Percentiles rank a stretch among this genome's conserved stretches.
phyloP scores from a whole-genome alignment of 2,797 vertebrate species.

The Urophycis tenuis region DNA sequence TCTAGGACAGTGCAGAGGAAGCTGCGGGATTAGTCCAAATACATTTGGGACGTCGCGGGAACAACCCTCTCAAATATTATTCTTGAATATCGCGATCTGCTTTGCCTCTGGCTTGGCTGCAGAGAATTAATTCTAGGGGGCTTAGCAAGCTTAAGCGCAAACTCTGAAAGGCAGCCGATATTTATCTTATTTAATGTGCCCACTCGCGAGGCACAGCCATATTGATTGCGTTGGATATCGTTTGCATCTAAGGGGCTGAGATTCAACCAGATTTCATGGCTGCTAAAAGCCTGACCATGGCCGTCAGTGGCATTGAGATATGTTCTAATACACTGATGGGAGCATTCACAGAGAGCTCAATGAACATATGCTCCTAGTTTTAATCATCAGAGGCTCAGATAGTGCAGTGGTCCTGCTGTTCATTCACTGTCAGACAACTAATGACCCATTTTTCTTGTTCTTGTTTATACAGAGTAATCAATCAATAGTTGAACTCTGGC shows the following conservation, averaged over 20 bases:
- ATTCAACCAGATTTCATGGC: constrained; percentile 25
- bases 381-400: constrained; percentile 60
- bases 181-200: constrained; percentile 16
- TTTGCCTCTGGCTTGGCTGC: constrained; percentile 21
- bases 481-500: no score
- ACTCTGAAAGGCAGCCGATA: constrained; percentile 7
- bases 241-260: constrained; percentile 20
- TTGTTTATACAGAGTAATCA: constrained; percentile 8
- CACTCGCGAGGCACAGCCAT: constrained; percentile 22
- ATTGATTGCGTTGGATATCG: constrained; percentile 2
- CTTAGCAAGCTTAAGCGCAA: constrained; percentile 13
- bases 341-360: constrained; percentile 45
- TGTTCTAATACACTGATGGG: constrained; percentile 34
- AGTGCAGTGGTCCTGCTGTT: constrained; percentile 31
- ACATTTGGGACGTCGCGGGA: constrained; percentile 2
- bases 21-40: constrained; percentile 32
- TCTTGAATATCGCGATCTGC: constrained; percentile 18
- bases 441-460: constrained; percentile 11
- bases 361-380: constrained; percentile 55
- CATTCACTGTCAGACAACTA: constrained; percentile 26
- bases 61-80: background rate
- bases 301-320: constrained; percentile 30
- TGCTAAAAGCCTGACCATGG: constrained; percentile 24
- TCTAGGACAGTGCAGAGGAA: constrained; percentile 14
- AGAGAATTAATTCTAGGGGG: constrained; percentile 10